Evolutionary conservation across 2,113 vertebrate species (phyloP).

Genomic region (Pyrgilauda ruficollis): DNA sequence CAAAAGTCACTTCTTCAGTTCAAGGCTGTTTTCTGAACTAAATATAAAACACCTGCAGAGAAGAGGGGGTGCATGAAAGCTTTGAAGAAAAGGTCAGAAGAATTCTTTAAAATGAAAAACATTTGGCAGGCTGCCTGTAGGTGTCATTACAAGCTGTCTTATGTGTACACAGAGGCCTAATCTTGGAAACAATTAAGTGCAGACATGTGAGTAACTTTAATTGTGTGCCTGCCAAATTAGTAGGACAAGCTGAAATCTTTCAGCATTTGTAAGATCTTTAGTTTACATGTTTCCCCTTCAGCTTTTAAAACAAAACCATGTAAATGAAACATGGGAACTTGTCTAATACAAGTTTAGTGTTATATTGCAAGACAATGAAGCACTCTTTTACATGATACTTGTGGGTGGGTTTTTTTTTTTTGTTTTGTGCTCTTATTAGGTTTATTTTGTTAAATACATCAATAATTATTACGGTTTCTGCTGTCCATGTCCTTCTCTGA

Average conservation of each 20-base stretch:
- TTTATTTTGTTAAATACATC: neutral
- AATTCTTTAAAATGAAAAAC: neutral
- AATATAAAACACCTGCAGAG: neutral
- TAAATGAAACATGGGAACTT: neutral
- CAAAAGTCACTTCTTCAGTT: conserved; percentile 26
- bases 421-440: neutral
- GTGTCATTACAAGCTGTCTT: conserved; percentile 24
- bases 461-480: neutral
- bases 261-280: neutral
- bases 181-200: conserved; percentile 23
- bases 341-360: neutral
- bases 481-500: neutral
- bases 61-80: neutral
- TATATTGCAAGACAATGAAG: neutral
- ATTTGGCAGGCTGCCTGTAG: neutral
- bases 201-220: neutral
- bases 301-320: neutral
- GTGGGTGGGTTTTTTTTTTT: neutral
- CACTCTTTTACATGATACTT: neutral
- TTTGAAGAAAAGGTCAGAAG: conserved; percentile 44
- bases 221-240: neutral
- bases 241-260: neutral
- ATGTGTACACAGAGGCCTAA: neutral
- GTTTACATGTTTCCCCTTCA: neutral
- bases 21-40: neutral